Evolutionary conservation across 1,140 invertebrate species (phyloP).

Genomic region (Drosophila pseudoobscura): DNA sequence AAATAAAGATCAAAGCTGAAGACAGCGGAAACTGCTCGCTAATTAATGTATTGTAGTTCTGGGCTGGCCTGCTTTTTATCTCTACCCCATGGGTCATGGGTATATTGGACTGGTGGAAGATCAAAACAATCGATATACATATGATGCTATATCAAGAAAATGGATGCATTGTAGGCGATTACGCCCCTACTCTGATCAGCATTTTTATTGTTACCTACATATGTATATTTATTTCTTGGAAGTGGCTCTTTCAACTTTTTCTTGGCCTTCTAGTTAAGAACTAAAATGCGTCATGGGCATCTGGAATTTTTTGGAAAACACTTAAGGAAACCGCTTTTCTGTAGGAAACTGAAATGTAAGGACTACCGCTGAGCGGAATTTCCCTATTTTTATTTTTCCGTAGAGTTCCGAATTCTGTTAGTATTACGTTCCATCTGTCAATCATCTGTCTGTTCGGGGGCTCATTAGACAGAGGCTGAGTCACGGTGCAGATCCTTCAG

Average conservation of each 20-base stretch:
- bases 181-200: neutral
- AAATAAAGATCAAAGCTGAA: slow-evolving; percentile 39
- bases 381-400: neutral
- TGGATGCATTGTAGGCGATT: slow-evolving; percentile 1
- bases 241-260: slow-evolving; percentile 31
- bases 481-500: slow-evolving; percentile 17
- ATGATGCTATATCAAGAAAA: neutral
- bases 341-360: slow-evolving; percentile 3
- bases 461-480: slow-evolving; percentile 5
- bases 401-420: neutral
- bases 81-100: neutral
- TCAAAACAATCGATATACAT: slow-evolving; percentile 2
- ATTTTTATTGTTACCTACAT: neutral
- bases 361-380: slow-evolving; percentile 19
- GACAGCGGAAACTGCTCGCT: slow-evolving; percentile 17
- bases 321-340: neutral
- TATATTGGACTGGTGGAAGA: too few relatives aligned
- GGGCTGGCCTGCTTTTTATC: neutral
- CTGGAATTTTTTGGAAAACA: slow-evolving; percentile 31
- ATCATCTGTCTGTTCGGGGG: slow-evolving; percentile 6
- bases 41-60: slow-evolving; percentile 36
- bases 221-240: slow-evolving; percentile 27
- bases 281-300: slow-evolving; percentile 48
- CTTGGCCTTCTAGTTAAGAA: slow-evolving; percentile 44
- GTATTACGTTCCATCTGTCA: slow-evolving; percentile 27